Base-by-base conservation (phyloP, 2,113 vertebrate species). In the Varanus salvator region DNA sequence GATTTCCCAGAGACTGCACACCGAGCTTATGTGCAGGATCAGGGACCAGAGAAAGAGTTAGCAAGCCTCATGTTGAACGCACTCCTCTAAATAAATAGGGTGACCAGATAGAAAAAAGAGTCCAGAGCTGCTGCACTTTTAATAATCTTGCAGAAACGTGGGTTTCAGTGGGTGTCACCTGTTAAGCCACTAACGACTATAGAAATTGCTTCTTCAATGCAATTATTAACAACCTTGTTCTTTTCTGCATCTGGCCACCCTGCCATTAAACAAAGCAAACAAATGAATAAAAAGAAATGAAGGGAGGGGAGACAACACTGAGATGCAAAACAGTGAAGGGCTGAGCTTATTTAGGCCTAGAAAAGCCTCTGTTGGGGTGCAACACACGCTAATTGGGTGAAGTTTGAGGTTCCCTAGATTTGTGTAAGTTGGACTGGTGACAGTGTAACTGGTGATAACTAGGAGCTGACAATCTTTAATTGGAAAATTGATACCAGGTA, bases 401-500 rank as follows among this genome's bases (percentile, higher is more conserved):
- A 76, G 64, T 77, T 66, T 75, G 54, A 92, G 50, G 54, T n/a
- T 48, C 74, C 85, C 52, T 34, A 92, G 85, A 90, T 88, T 87
- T 93, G 83, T 92, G 66, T 57, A 66, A 44, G 48, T 68, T 78
- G 76, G 9, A 29, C 3, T 52, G 76, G 77, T 72, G 66, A 88
- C 74, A 82, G 57, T 74, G 78, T 60, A 74, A 83, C 52, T 31
- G 87, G 52, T 64, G 52, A 82, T 88, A 88, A 88, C 83, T 74
- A 52, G 34, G 38, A 44, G 34, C 52, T 88, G 87, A 82, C 78
- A 48, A 52, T 82, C 50, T 88, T 83, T 83, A 83, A 88, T 88
- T 88, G 60, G 80, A 68, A 82, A 88, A 88, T 82, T 88, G 50
- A 83, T 50, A 74, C 80, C 87, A 82, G 87, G 87, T 88, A 66